A percentile compares a stretch with the other conserved stretches of the same genome.
phyloP scores from a whole-genome alignment of 2,797 vertebrate species.

The Alosa sapidissima region DNA sequence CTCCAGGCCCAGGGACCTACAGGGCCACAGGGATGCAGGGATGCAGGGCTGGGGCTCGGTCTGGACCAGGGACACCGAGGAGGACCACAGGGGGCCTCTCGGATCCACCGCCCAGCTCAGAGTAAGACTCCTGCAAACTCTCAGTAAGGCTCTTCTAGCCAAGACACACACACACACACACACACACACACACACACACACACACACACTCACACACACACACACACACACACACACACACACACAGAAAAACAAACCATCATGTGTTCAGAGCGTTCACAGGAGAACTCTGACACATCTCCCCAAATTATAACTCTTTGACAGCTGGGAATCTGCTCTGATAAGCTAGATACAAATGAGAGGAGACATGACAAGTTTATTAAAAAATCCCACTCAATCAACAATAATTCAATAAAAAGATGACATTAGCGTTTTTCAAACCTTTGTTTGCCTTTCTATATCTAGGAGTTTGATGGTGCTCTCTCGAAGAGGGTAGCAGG shows the following conservation, averaged over 20 bases:
- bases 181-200: background rate
- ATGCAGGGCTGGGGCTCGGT: background rate
- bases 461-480: background rate
- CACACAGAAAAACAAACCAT: background rate
- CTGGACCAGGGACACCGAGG: background rate
- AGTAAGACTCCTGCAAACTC: background rate
- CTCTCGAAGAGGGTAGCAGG: background rate
- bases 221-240: background rate
- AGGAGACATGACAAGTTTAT: background rate
- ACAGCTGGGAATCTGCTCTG: background rate
- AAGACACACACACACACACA: background rate
- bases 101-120: background rate
- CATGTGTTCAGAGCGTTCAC: background rate
- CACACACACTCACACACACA: too few species aligned
- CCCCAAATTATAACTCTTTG: background rate
- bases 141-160: too few species aligned
- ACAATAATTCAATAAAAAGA: background rate
- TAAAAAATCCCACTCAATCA: constrained; percentile 4
- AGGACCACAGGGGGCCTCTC: background rate
- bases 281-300: background rate
- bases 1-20: too few species aligned
- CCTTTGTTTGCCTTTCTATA: background rate
- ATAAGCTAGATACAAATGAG: background rate
- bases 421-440: background rate
- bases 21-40: background rate